Percentiles rank a stretch among this genome's conserved stretches.
phyloP scores from a whole-genome alignment of 1,140 invertebrate species.

The Nomia melanderi region DNA sequence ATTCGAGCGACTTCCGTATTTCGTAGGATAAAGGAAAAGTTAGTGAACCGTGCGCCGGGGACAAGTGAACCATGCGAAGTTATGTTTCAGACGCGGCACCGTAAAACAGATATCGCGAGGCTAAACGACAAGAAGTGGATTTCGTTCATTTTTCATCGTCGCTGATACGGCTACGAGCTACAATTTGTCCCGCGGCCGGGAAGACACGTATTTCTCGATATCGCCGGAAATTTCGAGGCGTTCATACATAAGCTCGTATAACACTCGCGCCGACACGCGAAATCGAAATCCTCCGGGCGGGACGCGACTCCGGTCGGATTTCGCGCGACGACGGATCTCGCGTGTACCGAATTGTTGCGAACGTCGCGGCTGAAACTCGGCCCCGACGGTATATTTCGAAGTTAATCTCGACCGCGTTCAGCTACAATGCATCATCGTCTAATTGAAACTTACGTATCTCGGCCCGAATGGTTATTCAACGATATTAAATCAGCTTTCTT shows the following conservation, averaged over 20 bases:
- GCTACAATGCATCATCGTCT: too few species aligned
- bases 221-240: not conserved
- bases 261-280: too few species aligned
- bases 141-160: slow-evolving; percentile 54
- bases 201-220: not conserved
- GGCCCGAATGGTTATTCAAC: too few species aligned
- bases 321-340: too few species aligned
- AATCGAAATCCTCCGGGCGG: too few species aligned
- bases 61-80: slow-evolving; percentile 61
- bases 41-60: slow-evolving; percentile 49
- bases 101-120: slow-evolving; percentile 60
- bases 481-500: too few species aligned
- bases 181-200: slow-evolving; percentile 45
- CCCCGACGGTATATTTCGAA: too few species aligned
- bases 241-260: not conserved
- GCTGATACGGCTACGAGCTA: slow-evolving; percentile 30
- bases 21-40: slow-evolving; percentile 63
- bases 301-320: too few species aligned
- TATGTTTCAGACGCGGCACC: slow-evolving; percentile 58
- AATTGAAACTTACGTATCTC: too few species aligned
- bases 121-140: slow-evolving; percentile 56
- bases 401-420: too few species aligned
- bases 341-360: too few species aligned
- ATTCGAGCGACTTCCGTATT: slow-evolving; percentile 63
- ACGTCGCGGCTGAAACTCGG: too few species aligned